Conservation (phyloP, 2,113 vertebrate species). For the Vulpes vulpes region DNA sequence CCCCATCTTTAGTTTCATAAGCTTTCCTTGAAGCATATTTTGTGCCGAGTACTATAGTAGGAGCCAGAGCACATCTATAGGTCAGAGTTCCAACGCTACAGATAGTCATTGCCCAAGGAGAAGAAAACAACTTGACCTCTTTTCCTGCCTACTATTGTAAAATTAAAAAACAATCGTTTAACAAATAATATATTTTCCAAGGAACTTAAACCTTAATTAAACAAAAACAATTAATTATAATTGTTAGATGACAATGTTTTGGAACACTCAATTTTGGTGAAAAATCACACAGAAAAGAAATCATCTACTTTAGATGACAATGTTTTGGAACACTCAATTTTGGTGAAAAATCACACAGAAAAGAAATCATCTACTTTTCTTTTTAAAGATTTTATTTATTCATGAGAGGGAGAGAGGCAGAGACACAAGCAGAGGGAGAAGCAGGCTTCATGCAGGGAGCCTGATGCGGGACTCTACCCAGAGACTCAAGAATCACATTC, state of each 20-base stretch:
- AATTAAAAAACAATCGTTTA: constrained; percentile 20
- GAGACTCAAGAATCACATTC: too few species aligned
- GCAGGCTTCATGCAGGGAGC: too few species aligned
- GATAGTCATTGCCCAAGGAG: neutral
- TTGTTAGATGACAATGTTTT: neutral
- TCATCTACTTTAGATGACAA: neutral
- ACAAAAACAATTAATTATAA: constrained; percentile 4
- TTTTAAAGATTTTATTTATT: too few species aligned
- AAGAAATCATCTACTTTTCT: neutral
- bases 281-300: neutral
- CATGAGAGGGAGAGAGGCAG: too few species aligned
- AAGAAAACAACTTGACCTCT: neutral
- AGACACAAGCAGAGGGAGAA: too few species aligned
- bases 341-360: neutral
- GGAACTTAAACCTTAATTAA: neutral
- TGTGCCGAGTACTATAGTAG: neutral
- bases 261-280: neutral
- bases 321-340: neutral
- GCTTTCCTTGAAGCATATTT: neutral
- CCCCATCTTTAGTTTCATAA: neutral
- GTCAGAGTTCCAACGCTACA: neutral
- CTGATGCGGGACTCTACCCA: too few species aligned
- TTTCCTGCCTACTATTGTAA: neutral
- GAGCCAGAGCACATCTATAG: neutral
- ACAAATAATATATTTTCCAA: constrained; percentile 5